Evolutionary conservation across 30 jellyfish, hydroid and myxozoan genomes (phyloP).

Genomic region (Aurelia sp.): DNA sequence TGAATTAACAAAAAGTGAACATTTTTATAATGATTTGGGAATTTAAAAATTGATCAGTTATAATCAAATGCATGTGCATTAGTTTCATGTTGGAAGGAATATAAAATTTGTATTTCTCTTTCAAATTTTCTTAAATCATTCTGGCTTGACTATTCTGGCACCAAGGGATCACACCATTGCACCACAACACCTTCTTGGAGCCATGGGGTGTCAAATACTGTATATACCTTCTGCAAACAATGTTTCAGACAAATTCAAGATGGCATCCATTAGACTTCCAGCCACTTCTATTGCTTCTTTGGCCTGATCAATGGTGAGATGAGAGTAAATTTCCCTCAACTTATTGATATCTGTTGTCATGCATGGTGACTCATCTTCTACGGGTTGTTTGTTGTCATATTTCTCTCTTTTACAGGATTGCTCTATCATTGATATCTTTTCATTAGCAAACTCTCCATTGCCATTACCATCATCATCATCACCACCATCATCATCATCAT

Average conservation of each 20-base stretch:
- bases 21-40: too few relatives aligned
- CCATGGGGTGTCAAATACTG: too few relatives aligned
- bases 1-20: too few relatives aligned
- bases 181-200: too few relatives aligned
- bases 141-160: too few relatives aligned
- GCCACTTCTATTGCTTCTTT: conserved; percentile 41
- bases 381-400: neutral
- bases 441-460: neutral
- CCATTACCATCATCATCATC: conserved; percentile 43
- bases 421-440: neutral
- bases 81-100: too few relatives aligned
- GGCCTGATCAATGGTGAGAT: conserved; percentile 26
- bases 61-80: too few relatives aligned
- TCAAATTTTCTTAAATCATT: too few relatives aligned
- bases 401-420: neutral
- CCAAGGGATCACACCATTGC: too few relatives aligned
- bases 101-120: too few relatives aligned
- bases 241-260: conserved; percentile 28
- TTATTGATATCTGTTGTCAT: conserved; percentile 13
- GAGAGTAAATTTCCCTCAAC: conserved; percentile 55
- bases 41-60: too few relatives aligned
- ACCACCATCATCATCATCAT: conserved; percentile 48
- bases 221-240: conserved; percentile 19
- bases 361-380: neutral
- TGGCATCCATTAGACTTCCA: conserved; percentile 55